A percentile compares a stretch with the other conserved stretches of the same genome.
These are phyloP conservation scores for Caenorhabditis drosophilae DNA, from an alignment of 2,888 invertebrate genomes.

Conservation along the genomic window DNA sequence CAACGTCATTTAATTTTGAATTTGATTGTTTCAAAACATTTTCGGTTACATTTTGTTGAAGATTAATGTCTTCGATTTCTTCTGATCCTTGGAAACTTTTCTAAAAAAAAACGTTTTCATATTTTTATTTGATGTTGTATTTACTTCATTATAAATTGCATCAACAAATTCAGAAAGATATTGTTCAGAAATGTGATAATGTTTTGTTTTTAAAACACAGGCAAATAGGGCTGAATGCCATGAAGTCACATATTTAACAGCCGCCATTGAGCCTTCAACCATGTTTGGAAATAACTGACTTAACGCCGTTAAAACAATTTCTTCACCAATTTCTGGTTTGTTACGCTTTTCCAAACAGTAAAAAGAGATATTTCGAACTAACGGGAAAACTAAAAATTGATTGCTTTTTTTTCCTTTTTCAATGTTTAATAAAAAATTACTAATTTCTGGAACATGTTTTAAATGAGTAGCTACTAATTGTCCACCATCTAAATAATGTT, in stretches of 20 bases:
- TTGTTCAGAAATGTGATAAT: conserved; percentile 9
- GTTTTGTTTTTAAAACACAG: conserved; percentile 25
- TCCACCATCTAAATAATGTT: conserved; percentile 32
- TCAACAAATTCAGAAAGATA: conserved; percentile 20
- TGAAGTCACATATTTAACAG: conserved; percentile 22
- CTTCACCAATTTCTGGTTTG: conserved; percentile 34
- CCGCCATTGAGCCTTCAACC: not conserved
- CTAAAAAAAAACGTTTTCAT: no score
- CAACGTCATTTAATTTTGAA: no score
- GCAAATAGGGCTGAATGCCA: conserved; percentile 33
- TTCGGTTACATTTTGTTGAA: no score
- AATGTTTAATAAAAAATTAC: conserved; percentile 15
- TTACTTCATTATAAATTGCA: conserved; percentile 24
- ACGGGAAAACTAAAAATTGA: conserved; percentile 39
- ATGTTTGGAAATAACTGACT: conserved; percentile 9
- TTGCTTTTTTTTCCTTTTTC: not conserved
- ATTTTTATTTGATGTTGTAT: no score
- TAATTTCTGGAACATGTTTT: conserved; percentile 37
- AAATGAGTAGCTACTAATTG: conserved; percentile 32
- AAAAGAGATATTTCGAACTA: conserved; percentile 24
- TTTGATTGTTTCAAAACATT: no score
- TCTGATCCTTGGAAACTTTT: no score
- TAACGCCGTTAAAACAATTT: conserved; percentile 18
- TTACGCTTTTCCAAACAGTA: conserved; percentile 39
- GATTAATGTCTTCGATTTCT: no score